Evolutionary conservation across 30 jellyfish, hydroid and myxozoan genomes (phyloP), one percentile per base, ranked within the genome.

Genomic region (Hydractinia symbiolongicarpus): DNA sequence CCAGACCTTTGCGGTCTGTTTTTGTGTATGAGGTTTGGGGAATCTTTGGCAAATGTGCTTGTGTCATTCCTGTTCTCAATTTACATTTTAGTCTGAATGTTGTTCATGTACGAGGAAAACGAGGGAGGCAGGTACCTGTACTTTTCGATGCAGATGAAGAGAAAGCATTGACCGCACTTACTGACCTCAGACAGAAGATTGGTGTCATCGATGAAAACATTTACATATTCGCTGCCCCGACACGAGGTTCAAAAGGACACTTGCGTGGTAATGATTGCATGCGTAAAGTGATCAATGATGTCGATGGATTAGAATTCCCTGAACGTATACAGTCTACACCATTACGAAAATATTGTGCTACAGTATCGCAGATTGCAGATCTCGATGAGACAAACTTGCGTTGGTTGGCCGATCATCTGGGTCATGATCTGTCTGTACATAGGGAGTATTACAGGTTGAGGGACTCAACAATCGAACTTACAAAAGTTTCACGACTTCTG

Each of bases 231-330:
- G 84, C 89, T 8, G 89, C 89, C 50, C 89, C 84, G 6, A 82
- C 89, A 50, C 21, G 78, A 61, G 77, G 83, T 54, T 82, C 89
- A 8, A 19, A 62, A 9, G 55, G 76, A 53, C 54, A 11, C 60
- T 53, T 82, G 81, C 74, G 89, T 21, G 89, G 89, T 16, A 71
- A 71, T 56, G 89, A 54, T 62, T 82, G 89, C 89, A 71, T 82
- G 67, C 76, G 81, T 8, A 68, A 55, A 66, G 84, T 56, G 50
- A 49, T 78, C 50, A 56, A 54, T 5, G 8, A 53, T 19, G n/a
- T 71, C 15, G 80, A 71, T 7, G 80, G 66, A 15, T 53, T 82
- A 21, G 62, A 50, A 19, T 19, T 61, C 64, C 89, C 89, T 13
- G 84, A 60, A 15, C 55, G 72, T 17, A 82, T 82, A 30, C 79